These are phyloP conservation scores for Galeopterus variegatus DNA, from an alignment of 2,113 vertebrate genomes.

Conservation along the genomic window DNA sequence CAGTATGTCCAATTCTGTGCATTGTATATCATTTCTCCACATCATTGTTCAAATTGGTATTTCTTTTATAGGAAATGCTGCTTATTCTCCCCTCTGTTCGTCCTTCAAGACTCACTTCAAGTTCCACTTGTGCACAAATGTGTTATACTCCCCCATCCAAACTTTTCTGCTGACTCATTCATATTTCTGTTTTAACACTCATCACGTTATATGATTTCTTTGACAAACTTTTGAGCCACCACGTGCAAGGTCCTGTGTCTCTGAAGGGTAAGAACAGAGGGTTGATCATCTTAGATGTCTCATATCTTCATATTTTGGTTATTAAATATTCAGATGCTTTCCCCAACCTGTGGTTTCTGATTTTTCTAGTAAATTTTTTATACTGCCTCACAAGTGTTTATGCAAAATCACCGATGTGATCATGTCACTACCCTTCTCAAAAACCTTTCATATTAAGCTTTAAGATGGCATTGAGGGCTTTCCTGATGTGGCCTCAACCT, in stretches of 20 bases:
- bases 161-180: neutral
- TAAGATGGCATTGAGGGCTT: neutral
- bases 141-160: neutral
- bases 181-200: slow-evolving; percentile 33
- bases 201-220: neutral
- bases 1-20: neutral
- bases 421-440: neutral
- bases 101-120: neutral
- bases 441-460: neutral
- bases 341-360: neutral
- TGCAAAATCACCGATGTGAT: neutral
- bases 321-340: neutral
- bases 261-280: neutral
- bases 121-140: neutral
- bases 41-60: neutral
- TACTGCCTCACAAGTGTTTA: neutral
- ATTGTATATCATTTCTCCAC: neutral
- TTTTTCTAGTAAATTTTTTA: slow-evolving; percentile 17
- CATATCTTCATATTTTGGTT: neutral
- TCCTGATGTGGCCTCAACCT: neutral
- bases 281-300: neutral
- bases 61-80: neutral
- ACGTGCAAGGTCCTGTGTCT: neutral
- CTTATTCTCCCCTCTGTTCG: neutral
- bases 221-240: neutral